Evolutionary conservation across 2,113 vertebrate genomes (phyloP).

Genomic region (Tragelaphus imberbis): DNA sequence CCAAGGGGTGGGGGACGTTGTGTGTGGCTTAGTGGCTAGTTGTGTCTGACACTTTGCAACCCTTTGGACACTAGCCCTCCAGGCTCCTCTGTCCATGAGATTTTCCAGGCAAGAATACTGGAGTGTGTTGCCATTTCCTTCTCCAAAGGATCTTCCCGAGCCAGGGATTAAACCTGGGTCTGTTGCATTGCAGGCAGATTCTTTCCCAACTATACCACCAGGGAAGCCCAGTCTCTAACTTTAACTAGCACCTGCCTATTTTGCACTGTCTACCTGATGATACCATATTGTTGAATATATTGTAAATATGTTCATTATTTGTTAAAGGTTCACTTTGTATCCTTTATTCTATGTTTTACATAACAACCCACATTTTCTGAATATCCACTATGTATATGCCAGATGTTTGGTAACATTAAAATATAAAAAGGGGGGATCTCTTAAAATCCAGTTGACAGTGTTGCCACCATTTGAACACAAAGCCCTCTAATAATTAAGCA

Average conservation of each 20-base stretch:
- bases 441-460: neutral
- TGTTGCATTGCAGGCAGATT: neutral
- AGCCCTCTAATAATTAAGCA: neutral
- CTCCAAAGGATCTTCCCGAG: neutral
- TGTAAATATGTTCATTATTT: neutral
- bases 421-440: accelerated
- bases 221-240: neutral
- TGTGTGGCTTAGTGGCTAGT: neutral
- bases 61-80: neutral
- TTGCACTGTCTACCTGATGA: neutral
- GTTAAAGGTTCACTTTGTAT: neutral
- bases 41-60: neutral
- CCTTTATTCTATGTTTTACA: neutral
- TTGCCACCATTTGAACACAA: neutral
- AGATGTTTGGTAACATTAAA: neutral
- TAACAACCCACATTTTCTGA: neutral
- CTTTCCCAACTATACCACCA: neutral
- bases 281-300: accelerated
- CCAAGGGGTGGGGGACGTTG: neutral
- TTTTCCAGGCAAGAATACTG: neutral
- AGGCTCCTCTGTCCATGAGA: neutral
- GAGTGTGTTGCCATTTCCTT: neutral
- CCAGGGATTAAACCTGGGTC: neutral
- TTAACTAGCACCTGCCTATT: neutral
- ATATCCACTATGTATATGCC: accelerated